Percentiles rank a stretch among this genome's conserved stretches.
Evolutionary conservation across 2,797 vertebrate species (phyloP).

Genomic region (Schizopygopsis malacanthus): DNA sequence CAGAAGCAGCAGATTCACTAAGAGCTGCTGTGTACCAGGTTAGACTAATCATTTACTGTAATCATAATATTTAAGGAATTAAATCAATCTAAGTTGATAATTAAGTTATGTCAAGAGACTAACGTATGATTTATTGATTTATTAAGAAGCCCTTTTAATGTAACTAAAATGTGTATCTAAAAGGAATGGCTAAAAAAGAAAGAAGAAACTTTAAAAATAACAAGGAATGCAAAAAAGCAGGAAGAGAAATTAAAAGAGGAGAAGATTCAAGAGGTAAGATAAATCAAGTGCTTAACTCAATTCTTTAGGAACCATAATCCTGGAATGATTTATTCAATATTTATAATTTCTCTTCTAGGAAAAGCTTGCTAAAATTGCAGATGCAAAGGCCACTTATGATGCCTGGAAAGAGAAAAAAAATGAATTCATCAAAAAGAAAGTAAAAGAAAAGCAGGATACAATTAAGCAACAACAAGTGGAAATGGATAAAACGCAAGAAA

Average conservation of each 20-base stretch:
- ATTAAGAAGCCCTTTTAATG: conserved; percentile 1
- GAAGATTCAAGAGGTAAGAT: conserved; percentile 71
- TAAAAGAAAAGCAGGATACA: conserved; percentile 76
- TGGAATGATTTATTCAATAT: conserved; percentile 6
- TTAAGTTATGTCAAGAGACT: neutral
- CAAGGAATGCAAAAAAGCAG: conserved; percentile 79
- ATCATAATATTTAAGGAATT: neutral
- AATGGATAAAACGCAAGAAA: conserved; percentile 78
- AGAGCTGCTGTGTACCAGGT: conserved; percentile 93
- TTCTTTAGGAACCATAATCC: neutral
- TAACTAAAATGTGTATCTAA: conserved; percentile 39
- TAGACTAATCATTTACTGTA: conserved; percentile 37
- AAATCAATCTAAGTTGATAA: neutral
- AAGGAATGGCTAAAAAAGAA: conserved; percentile 95
- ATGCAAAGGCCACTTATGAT: conserved; percentile 85
- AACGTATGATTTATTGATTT: neutral
- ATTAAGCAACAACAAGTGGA: conserved; percentile 76
- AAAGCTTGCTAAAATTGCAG: conserved; percentile 81
- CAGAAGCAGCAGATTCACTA: conserved; percentile 80
- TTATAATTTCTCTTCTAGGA: conserved; percentile 72
- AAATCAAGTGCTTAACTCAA: neutral
- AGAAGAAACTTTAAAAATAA: conserved; percentile 75
- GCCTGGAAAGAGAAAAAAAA: conserved; percentile 92
- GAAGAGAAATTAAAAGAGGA: conserved; percentile 79
- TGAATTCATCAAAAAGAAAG: conserved; percentile 77